These are phyloP conservation scores for Ametastegia equiseti DNA, from an alignment of 2,888 invertebrate genomes.

Conservation along the genomic window DNA sequence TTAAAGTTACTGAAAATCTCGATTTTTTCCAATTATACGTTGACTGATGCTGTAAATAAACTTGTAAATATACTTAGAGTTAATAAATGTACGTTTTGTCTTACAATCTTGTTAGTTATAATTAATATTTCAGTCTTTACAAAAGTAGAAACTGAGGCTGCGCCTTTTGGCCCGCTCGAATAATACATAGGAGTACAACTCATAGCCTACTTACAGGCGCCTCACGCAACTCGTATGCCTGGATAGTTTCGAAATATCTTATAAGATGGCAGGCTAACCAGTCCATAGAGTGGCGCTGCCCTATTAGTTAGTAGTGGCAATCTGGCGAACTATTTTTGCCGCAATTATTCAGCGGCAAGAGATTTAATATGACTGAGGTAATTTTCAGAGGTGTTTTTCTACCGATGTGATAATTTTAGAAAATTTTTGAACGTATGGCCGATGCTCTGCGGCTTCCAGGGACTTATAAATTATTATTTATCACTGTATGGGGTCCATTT, in stretches of 20 bases:
- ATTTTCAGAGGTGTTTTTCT: neutral
- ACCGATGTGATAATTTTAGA: neutral
- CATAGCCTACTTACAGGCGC: neutral
- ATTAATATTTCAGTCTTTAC: neutral
- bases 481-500: neutral
- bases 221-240: neutral
- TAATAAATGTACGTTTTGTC: neutral
- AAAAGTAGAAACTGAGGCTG: neutral
- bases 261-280: too few species aligned
- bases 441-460: neutral
- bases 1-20: neutral
- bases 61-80: constrained; percentile 25
- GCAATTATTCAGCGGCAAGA: neutral
- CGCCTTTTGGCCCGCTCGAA: too few species aligned
- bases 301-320: too few species aligned
- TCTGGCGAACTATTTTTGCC: neutral
- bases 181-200: neutral
- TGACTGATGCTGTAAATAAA: constrained; percentile 8
- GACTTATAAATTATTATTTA: neutral
- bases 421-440: neutral
- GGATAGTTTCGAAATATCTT: too few species aligned
- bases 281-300: too few species aligned
- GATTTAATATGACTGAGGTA: neutral
- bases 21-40: neutral
- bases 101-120: neutral